These are phyloP conservation scores for Alfaro cultratus DNA, from an alignment of 2,797 vertebrate species.

Conservation along the genomic window DNA sequence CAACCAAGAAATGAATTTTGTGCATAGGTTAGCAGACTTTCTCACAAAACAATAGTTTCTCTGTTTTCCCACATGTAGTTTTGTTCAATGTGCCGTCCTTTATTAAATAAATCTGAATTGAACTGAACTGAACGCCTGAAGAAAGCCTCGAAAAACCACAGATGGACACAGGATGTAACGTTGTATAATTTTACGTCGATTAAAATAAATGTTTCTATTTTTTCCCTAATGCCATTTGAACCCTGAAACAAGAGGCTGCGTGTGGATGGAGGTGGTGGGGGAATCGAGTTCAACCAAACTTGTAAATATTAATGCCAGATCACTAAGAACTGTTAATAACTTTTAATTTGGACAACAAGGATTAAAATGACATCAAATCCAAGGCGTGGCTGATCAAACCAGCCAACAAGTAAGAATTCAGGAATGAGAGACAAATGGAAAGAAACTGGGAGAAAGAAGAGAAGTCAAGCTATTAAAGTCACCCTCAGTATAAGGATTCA, in stretches of 20 bases:
- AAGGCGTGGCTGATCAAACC: conserved; percentile 71
- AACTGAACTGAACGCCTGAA: no score
- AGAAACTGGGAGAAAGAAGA: conserved; percentile 43
- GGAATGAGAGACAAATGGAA: conserved; percentile 68
- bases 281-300: not conserved
- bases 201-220: not conserved
- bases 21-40: no score
- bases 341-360: conserved; percentile 90
- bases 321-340: conserved; percentile 76
- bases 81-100: no score
- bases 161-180: not conserved
- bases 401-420: conserved; percentile 72
- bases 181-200: not conserved
- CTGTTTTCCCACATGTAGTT: no score
- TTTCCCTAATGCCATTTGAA: not conserved
- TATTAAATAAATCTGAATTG: no score
- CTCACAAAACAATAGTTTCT: no score
- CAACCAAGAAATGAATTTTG: no score
- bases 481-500: conserved; percentile 79
- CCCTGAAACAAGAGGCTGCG: not conserved
- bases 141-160: not conserved
- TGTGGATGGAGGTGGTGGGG: not conserved
- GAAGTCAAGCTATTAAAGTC: conserved; percentile 72
- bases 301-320: conserved; percentile 48
- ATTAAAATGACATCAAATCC: conserved; percentile 82